Conservation (phyloP, 2,797 vertebrate genomes). For the Simalia tracyae region DNA sequence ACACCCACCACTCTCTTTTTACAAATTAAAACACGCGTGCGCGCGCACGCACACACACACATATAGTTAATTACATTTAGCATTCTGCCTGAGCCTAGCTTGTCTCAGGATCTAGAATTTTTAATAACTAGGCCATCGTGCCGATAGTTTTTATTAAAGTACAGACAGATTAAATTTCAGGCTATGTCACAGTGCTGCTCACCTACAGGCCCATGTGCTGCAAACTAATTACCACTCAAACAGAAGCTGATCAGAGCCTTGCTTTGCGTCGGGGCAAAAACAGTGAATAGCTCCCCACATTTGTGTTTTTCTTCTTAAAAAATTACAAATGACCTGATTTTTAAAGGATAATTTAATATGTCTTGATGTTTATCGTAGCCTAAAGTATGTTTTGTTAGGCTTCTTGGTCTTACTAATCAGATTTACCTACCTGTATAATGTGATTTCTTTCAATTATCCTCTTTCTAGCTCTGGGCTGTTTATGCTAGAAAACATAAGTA, state of each 20-base stretch:
- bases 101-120: conserved; percentile 64
- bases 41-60: neutral
- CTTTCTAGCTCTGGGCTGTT: conserved; percentile 51
- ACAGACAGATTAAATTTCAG: conserved; percentile 66
- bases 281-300: conserved; percentile 68
- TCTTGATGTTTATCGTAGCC: conserved; percentile 68
- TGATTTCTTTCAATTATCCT: conserved; percentile 61
- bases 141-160: conserved; percentile 72
- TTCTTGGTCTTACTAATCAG: conserved; percentile 68
- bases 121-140: conserved; percentile 56
- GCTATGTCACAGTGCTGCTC: conserved; percentile 51
- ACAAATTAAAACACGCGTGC: neutral
- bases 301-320: conserved; percentile 1
- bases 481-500: conserved; percentile 38
- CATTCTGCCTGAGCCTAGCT: conserved; percentile 53
- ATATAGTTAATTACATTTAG: conserved; percentile 67
- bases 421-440: conserved; percentile 63
- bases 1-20: conserved; percentile 40
- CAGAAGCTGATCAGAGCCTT: conserved; percentile 57
- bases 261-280: conserved; percentile 59
- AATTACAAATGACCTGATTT: conserved; percentile 63
- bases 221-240: conserved; percentile 68
- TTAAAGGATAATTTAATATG: conserved; percentile 68
- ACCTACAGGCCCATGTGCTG: conserved; percentile 61
- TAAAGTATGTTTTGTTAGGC: conserved; percentile 64